Conservation (phyloP, 2,113 vertebrate species). For the Neogale vison region DNA sequence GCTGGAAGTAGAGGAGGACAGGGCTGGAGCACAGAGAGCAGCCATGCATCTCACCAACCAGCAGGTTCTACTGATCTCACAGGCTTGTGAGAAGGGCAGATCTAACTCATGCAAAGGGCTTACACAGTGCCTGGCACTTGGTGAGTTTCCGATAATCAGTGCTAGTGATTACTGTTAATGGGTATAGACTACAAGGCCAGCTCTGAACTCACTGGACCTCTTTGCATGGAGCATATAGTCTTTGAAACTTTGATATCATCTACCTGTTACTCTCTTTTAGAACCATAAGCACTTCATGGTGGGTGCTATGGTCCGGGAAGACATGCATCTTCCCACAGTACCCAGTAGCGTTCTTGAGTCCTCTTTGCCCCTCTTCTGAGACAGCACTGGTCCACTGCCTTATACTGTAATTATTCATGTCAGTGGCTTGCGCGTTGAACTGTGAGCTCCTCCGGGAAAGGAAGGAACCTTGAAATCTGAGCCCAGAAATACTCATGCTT, state of each 20-base stretch:
- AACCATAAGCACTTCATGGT: not conserved
- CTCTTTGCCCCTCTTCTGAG: not conserved
- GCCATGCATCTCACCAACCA: not conserved
- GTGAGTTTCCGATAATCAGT: not conserved
- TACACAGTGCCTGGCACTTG: not conserved
- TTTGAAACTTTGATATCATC: conserved; percentile 7
- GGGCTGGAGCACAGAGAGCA: not conserved
- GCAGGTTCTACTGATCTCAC: not conserved
- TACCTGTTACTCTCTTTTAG: not conserved
- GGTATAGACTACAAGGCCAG: not conserved
- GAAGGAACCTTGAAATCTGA: not conserved
- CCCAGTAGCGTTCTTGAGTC: not conserved
- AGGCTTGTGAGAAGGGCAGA: not conserved
- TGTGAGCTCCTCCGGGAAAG: not conserved
- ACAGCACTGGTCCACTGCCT: not conserved
- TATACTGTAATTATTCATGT: not conserved
- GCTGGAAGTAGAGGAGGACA: not conserved
- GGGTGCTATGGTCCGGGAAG: not conserved
- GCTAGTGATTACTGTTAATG: not conserved
- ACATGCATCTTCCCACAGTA: not conserved
- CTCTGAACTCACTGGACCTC: not conserved
- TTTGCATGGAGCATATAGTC: not conserved
- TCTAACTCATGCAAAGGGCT: not conserved
- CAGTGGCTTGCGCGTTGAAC: conserved; percentile 1
- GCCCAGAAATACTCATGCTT: not conserved